These are phyloP conservation scores for Dasypolia templi DNA, from an alignment of 2,888 invertebrate genomes.

Conservation along the genomic window DNA sequence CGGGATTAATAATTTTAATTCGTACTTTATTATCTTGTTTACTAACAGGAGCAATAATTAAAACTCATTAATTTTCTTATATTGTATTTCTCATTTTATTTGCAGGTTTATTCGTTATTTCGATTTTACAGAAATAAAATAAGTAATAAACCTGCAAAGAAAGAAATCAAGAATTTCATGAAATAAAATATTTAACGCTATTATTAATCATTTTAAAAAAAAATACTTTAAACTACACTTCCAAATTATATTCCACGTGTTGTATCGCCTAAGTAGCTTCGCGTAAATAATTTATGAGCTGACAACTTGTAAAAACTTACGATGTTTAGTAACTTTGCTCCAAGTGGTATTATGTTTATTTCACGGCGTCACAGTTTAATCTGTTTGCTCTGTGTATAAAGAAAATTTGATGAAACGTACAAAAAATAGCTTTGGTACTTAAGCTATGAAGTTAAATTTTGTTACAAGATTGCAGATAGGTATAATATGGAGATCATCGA, in stretches of 20 bases:
- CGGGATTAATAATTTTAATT: too few species aligned
- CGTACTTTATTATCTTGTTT: too few species aligned
- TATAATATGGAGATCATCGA: neutral
- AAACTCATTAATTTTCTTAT: too few species aligned
- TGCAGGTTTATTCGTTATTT: too few species aligned
- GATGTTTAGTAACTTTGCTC: constrained; percentile 33
- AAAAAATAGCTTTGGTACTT: neutral
- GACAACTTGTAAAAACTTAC: constrained; percentile 30
- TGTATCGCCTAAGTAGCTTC: constrained; percentile 31
- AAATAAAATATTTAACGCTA: too few species aligned
- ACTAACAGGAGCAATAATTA: too few species aligned
- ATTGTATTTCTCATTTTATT: too few species aligned
- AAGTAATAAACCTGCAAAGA: too few species aligned
- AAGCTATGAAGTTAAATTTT: neutral
- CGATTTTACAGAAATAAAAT: too few species aligned
- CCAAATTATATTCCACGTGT: constrained; percentile 49
- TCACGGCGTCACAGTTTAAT: constrained; percentile 5
- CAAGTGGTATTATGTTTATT: constrained; percentile 27
- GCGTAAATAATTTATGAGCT: constrained; percentile 23
- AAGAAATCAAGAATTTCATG: too few species aligned
- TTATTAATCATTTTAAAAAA: too few species aligned
- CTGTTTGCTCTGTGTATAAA: neutral
- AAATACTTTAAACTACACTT: constrained; percentile 25
- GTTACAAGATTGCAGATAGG: neutral
- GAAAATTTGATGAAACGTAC: neutral